Base-by-base conservation (phyloP, 2,888 invertebrate genomes). In the Agrochola lychnidis region DNA sequence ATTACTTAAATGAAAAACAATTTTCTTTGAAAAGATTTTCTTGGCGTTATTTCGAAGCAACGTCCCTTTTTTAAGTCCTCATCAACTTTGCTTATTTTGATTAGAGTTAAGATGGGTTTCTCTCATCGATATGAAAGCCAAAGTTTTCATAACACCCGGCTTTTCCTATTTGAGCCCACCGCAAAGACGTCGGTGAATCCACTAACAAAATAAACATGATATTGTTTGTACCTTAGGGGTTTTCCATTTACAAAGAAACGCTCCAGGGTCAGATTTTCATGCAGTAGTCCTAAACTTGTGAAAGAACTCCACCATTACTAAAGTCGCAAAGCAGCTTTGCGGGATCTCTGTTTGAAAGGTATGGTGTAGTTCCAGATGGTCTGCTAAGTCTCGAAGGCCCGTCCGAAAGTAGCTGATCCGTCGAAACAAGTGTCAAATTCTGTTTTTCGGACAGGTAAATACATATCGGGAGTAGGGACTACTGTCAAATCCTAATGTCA, bases 91-190 rank as follows among this genome's bases (percentile, higher is more conserved):
- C 12, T 42, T 78, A 69, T 69, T 78, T 51, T 77, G 53, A 25
- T 69, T 78, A 53, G 22, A 25, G 14, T 14, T 48, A 78, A n/a
- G 25, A 56, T 78, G 40, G 40, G 48, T 70, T 79, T 56, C 19
- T 42, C 30, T 25, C 45, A 62, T 53, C 53, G 36, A 78, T 61
- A 62, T n/a, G 53, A 56, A 71, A 56, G 14, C 53, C 45, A 19
- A 53, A 22, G 71, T 77, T 62, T 71, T 62, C 25, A 48, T 53
- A 70, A 45, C 59, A 78, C 45, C 51, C 51, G 7, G 19, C 36
- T 40, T 69, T 78, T 76, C 40, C 14, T 57, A 19, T 42, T 78
- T 42, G 62, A 74, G 51, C 30, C n/a, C 22, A 22, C 36, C 16
- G 25, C 53, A 56, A 77, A 22, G 25, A 2, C 22, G 61, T 76